These are phyloP conservation scores for Eupristina koningsbergeri DNA, from an alignment of 1,140 invertebrate genomes.

Conservation along the genomic window DNA sequence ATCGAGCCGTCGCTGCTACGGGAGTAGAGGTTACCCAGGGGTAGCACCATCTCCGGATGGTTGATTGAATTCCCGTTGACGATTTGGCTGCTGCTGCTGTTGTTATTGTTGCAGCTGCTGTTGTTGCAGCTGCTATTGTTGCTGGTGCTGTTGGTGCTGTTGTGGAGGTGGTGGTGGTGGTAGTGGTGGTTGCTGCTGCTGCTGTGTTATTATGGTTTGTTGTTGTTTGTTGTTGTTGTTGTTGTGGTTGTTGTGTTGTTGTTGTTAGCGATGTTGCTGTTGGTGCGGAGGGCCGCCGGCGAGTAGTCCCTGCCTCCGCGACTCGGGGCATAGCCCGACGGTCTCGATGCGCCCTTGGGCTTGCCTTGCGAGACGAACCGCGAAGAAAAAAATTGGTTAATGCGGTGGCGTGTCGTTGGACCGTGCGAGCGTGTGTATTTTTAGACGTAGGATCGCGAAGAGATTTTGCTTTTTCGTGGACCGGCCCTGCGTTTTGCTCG, in stretches of 20 bases:
- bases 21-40: neutral
- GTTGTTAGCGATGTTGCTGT: neutral
- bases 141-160: neutral
- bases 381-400: neutral
- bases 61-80: neutral
- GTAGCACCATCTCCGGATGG: neutral
- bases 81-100: no score
- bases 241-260: neutral
- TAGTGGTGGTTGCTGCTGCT: neutral
- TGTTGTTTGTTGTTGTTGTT: neutral
- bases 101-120: neutral
- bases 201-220: neutral
- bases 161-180: neutral
- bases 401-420: neutral
- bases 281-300: neutral
- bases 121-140: neutral
- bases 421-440: neutral
- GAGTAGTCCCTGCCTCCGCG: neutral
- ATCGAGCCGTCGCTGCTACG: slow-evolving; percentile 70
- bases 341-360: neutral
- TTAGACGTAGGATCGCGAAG: neutral
- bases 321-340: neutral
- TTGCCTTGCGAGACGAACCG: slow-evolving; percentile 4
- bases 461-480: neutral
- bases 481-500: neutral